phyloP scores from a whole-genome alignment of 2,797 vertebrate genomes.

The Tympanoctomys barrerae region DNA sequence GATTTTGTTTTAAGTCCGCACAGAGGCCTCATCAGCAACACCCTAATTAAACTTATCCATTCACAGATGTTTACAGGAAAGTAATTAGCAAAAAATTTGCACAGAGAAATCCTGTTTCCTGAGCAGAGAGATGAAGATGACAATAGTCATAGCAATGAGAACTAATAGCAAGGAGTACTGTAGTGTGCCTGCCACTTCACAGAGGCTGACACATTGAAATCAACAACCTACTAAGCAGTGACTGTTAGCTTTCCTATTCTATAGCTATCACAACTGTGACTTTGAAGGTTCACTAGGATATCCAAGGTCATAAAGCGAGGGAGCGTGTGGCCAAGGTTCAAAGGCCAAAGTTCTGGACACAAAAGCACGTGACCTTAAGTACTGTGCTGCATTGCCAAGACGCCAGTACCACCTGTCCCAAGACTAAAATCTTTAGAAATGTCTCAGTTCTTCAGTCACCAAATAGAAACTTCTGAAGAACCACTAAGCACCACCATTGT shows the following conservation, averaged over 20 bases:
- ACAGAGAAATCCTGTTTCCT: conserved; percentile 73
- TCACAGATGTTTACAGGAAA: conserved; percentile 77
- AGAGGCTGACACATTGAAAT: neutral
- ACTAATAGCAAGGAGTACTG: neutral
- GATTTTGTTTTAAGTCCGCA: conserved; percentile 65
- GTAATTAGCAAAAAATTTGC: conserved; percentile 68
- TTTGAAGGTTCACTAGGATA: neutral
- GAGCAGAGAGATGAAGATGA: conserved; percentile 45
- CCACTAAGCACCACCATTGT: neutral
- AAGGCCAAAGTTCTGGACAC: neutral
- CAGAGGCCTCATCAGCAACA: conserved; percentile 68
- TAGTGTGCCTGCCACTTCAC: neutral
- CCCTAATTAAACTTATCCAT: conserved; percentile 78
- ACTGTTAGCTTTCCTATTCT: neutral
- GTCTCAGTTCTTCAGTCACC: neutral
- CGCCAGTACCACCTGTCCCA: neutral
- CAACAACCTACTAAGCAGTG: neutral
- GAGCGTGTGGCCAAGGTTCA: neutral
- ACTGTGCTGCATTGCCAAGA: neutral
- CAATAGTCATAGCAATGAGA: conserved; percentile 35
- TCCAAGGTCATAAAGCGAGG: neutral
- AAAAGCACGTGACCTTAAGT: neutral
- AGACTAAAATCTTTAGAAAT: neutral
- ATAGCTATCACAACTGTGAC: conserved; percentile 41
- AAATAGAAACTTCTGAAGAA: neutral